These are phyloP conservation scores for Crypturellus tataupa DNA, from an alignment of 2,797 vertebrate species.

Conservation along the genomic window DNA sequence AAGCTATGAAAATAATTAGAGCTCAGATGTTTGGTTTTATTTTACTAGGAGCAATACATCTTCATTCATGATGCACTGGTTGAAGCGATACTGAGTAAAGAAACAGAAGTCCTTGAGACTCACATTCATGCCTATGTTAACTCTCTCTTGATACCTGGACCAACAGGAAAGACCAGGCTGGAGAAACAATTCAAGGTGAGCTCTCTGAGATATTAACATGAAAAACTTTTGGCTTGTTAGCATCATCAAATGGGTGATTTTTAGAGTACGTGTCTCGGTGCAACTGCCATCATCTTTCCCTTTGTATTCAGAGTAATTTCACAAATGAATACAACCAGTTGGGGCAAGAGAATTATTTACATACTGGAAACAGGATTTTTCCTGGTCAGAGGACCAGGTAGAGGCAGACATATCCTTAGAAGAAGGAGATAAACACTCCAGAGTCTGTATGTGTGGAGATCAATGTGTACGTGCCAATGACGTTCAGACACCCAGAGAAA, in stretches of 20 bases:
- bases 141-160: slow-evolving; percentile 89
- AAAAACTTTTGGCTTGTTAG: background rate
- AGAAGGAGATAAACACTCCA: background rate
- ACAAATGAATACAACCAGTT: background rate
- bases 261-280: background rate
- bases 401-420: background rate
- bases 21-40: background rate
- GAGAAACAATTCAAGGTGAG: slow-evolving; percentile 95
- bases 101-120: slow-evolving; percentile 89
- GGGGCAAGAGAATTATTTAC: background rate
- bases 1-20: background rate
- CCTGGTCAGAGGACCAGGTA: background rate
- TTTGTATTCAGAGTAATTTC: background rate
- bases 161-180: slow-evolving; percentile 87
- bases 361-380: background rate
- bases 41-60: slow-evolving; percentile 92
- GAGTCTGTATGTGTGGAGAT: background rate
- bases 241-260: background rate
- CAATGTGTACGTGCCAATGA: background rate
- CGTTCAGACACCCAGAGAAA: background rate
- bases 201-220: background rate
- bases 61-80: slow-evolving; percentile 95
- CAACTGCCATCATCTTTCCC: background rate
- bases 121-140: slow-evolving; percentile 92
- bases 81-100: slow-evolving; percentile 90